phyloP scores from a whole-genome alignment of 2,113 vertebrate species.

The Anarhynchus alexandrinus region DNA sequence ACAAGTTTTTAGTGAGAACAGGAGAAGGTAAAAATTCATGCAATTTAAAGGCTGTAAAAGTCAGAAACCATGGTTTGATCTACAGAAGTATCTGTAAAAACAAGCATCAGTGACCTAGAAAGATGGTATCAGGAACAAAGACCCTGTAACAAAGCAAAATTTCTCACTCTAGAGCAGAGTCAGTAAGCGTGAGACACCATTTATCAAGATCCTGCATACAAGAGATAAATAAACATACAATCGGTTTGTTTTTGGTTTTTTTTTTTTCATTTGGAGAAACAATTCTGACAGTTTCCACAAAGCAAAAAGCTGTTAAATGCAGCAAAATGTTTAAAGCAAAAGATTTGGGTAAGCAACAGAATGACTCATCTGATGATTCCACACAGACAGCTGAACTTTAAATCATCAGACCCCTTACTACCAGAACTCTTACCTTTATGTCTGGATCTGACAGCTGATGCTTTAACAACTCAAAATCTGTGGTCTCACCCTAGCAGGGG shows the following conservation, averaged over 20 bases:
- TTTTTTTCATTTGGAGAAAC: neutral
- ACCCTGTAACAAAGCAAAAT: neutral
- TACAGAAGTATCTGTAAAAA: neutral
- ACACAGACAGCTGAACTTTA: rapidly evolving
- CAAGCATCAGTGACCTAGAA: neutral
- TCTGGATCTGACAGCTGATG: constrained; percentile 92
- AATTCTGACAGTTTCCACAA: neutral
- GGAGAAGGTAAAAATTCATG: neutral
- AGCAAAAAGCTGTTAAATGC: neutral
- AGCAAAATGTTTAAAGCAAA: neutral
- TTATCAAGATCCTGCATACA: neutral
- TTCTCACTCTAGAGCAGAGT: neutral
- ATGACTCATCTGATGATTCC: neutral
- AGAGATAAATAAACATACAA: neutral
- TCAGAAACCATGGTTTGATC: neutral
- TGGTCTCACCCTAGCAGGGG: constrained; percentile 80
- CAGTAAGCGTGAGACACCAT: neutral
- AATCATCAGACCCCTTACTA: neutral
- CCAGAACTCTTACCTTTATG: constrained; percentile 84
- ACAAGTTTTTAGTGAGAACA: neutral
- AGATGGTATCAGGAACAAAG: neutral
- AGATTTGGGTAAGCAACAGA: neutral
- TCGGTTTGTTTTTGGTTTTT: rapidly evolving
- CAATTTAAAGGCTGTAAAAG: neutral
- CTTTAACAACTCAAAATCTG: constrained; percentile 88